These are phyloP conservation scores for Cyprinodon tularosa DNA, from an alignment of 2,113 vertebrate genomes.

Conservation along the genomic window DNA sequence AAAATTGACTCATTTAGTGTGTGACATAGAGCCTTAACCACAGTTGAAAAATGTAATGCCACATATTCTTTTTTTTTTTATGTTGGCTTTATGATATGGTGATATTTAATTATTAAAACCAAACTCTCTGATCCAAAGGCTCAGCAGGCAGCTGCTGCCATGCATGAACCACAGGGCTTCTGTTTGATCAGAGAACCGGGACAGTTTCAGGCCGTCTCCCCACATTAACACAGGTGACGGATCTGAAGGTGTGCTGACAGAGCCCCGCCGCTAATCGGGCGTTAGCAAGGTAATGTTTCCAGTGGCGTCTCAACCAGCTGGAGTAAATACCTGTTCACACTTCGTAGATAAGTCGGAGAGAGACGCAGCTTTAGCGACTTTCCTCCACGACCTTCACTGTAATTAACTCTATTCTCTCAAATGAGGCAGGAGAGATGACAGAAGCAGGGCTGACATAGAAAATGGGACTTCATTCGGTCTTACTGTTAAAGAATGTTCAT, in stretches of 20 bases:
- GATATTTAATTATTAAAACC: conserved; percentile 12
- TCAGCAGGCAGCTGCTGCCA: neutral
- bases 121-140: conserved; percentile 4
- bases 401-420: conserved; percentile 53
- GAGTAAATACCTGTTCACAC: conserved; percentile 72
- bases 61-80: neutral
- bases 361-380: conserved; percentile 54
- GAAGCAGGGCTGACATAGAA: neutral
- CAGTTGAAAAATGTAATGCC: neutral
- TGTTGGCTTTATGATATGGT: neutral
- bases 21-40: neutral
- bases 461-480: neutral
- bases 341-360: conserved; percentile 62
- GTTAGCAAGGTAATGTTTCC: conserved; percentile 55
- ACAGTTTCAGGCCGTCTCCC: neutral
- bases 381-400: conserved; percentile 56
- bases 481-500: neutral
- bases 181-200: conserved; percentile 20
- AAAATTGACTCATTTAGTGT: neutral
- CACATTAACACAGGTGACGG: conserved; percentile 1
- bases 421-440: neutral
- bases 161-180: conserved; percentile 3
- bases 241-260: conserved; percentile 52
- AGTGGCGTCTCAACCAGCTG: conserved; percentile 57
- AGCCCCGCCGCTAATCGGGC: conserved; percentile 69